These are phyloP conservation scores for Meda fulgida DNA, from an alignment of 2,797 vertebrate species.

Conservation along the genomic window DNA sequence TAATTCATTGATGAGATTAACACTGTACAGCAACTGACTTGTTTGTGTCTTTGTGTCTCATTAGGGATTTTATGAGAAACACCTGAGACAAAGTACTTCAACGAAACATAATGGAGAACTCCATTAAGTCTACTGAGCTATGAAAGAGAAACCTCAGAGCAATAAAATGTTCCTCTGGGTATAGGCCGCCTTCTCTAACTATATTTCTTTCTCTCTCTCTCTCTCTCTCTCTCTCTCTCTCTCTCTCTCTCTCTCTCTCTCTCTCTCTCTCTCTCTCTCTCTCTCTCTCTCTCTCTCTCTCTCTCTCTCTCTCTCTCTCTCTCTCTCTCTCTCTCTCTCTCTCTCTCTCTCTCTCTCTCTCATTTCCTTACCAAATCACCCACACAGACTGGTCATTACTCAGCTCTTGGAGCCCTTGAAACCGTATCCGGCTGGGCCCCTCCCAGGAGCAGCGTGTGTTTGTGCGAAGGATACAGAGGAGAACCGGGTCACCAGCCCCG, in stretches of 20 bases:
- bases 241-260: too few relatives aligned
- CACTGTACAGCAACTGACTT: neutral
- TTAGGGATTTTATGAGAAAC: neutral
- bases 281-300: neutral
- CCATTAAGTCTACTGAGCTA: neutral
- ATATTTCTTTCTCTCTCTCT: neutral
- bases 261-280: neutral
- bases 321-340: neutral
- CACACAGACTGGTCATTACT: conserved; percentile 70
- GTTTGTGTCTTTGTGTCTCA: neutral
- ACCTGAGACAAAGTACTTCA: conserved; percentile 1
- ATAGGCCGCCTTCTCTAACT: neutral
- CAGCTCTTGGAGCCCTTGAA: conserved; percentile 69
- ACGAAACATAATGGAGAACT: neutral
- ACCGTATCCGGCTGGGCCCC: conserved; percentile 62
- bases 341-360: neutral
- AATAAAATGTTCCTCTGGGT: conserved; percentile 1
- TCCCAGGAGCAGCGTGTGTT: conserved; percentile 43
- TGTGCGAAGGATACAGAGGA: conserved; percentile 41
- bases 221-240: neutral
- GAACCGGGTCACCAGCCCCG: conserved; percentile 76
- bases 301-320: neutral
- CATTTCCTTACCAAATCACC: conserved; percentile 66
- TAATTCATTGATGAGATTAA: neutral
- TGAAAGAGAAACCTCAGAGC: conserved; percentile 17